These are phyloP conservation scores for Trichechus manatus DNA, from an alignment of 2,113 vertebrate genomes.

Conservation along the genomic window DNA sequence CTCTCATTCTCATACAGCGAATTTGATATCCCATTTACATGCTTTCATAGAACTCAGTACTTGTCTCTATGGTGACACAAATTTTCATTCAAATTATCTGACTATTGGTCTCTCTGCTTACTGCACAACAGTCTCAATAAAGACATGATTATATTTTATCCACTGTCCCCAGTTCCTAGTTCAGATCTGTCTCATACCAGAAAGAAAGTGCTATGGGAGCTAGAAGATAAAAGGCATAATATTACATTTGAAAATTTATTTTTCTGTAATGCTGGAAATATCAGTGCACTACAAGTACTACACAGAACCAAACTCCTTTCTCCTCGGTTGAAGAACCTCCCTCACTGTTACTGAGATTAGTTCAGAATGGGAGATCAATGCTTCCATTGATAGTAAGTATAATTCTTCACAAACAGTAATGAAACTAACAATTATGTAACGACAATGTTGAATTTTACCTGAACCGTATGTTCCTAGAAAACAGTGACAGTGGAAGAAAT, in stretches of 20 bases:
- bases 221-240: not conserved
- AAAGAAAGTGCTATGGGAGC: not conserved
- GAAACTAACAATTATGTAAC: not conserved
- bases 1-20: not conserved
- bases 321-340: not conserved
- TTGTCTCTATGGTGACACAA: not conserved
- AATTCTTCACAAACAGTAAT: not conserved
- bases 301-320: not conserved
- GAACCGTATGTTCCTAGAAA: not conserved
- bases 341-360: not conserved
- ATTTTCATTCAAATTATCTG: not conserved
- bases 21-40: not conserved
- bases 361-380: not conserved
- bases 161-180: not conserved
- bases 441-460: not conserved
- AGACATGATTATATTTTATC: not conserved
- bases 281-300: not conserved
- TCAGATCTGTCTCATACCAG: not conserved
- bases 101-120: not conserved
- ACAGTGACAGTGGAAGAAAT: not conserved
- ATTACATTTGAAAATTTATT: not conserved
- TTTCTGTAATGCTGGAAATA: not conserved
- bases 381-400: not conserved
- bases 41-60: not conserved
- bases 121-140: not conserved